Conservation (phyloP, 2,797 vertebrate species). For the Telmatherina bonti region DNA sequence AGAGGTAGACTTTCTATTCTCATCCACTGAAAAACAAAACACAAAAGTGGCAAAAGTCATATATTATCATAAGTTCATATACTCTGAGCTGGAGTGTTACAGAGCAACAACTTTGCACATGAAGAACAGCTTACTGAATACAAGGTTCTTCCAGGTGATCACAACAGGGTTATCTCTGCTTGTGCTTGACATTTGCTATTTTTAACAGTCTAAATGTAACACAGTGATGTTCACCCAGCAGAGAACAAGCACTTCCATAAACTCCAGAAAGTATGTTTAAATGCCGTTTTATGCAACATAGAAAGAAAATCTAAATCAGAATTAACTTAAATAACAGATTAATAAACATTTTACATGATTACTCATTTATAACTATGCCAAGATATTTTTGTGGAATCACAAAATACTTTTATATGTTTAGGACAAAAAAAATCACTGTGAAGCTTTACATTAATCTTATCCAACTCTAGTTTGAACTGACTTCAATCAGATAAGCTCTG, state of each 20-base stretch:
- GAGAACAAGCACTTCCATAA: neutral
- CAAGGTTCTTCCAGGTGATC: neutral
- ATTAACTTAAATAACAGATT: neutral
- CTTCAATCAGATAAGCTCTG: conserved; percentile 24
- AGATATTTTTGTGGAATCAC: neutral
- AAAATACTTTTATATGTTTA: neutral
- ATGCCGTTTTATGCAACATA: neutral
- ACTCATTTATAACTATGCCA: neutral
- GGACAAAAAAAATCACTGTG: neutral
- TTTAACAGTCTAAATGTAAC: neutral
- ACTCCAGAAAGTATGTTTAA: neutral
- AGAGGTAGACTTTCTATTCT: conserved; percentile 81
- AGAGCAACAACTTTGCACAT: neutral
- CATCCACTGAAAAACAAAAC: conserved; percentile 80
- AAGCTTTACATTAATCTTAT: neutral
- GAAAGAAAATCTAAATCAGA: neutral
- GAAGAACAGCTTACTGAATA: neutral
- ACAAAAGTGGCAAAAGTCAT: neutral
- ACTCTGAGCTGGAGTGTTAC: neutral
- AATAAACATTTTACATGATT: no score
- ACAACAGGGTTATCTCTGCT: neutral
- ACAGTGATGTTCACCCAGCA: neutral
- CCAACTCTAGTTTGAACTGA: neutral
- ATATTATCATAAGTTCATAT: no score
- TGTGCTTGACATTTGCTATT: neutral